These are phyloP conservation scores for Stomatorhinus ivindoensis DNA, from an alignment of 2,113 vertebrate species.

Conservation along the genomic window DNA sequence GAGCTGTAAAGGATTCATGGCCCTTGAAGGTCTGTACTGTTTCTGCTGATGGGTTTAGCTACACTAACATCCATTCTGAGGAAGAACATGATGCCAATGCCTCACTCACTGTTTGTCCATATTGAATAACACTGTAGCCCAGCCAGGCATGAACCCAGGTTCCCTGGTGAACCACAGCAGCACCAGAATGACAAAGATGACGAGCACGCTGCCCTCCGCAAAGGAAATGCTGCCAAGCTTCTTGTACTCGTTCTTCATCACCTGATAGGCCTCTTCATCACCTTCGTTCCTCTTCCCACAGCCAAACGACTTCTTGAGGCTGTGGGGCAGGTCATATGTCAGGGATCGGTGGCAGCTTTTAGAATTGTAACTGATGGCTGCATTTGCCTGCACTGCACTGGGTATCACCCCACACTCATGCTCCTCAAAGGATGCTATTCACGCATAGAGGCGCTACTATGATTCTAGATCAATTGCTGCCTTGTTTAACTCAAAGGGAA, in stretches of 20 bases:
- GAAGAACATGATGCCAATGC: not conserved
- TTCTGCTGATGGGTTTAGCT: not conserved
- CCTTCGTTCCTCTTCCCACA: constrained; percentile 22
- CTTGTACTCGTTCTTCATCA: constrained; percentile 51
- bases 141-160: constrained; percentile 68
- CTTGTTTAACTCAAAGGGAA: not conserved
- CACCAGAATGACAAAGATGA: constrained; percentile 58
- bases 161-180: constrained; percentile 72
- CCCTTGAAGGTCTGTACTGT: not conserved
- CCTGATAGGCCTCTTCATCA: constrained; percentile 38
- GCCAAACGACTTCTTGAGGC: constrained; percentile 63
- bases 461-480: not conserved
- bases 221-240: constrained; percentile 62
- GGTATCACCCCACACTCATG: not conserved
- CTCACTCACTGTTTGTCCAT: constrained; percentile 46
- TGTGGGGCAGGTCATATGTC: constrained; percentile 23
- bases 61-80: not conserved
- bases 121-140: constrained; percentile 57
- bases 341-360: not conserved
- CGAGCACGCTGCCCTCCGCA: constrained; percentile 52
- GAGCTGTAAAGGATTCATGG: not conserved
- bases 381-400: not conserved
- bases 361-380: not conserved
- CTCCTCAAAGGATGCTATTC: not conserved
- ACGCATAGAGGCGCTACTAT: not conserved